Evolutionary conservation across 2,888 invertebrate genomes (phyloP), one percentile per base, ranked within the genome.

Genomic region (Agonum fuliginosum): DNA sequence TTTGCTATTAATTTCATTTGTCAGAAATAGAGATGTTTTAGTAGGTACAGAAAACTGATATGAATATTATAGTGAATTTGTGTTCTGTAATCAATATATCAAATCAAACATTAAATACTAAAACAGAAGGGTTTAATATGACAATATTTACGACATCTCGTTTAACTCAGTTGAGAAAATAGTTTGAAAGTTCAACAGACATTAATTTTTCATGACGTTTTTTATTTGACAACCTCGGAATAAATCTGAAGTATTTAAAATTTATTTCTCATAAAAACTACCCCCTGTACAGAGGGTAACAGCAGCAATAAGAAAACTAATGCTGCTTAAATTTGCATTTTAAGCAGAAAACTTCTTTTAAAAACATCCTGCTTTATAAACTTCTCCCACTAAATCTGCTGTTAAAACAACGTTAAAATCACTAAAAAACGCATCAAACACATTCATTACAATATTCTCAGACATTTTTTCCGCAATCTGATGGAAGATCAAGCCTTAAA

Each of bases 261-360:
- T 62, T 62, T 62, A 62, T 62, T 62, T 62, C 30, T 30, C 30
- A 62, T 62, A 62, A 62, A 58, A 62, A 62, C 19, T 30, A 54
- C 30, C 58, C 30, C 12, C 14, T 30, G 58, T 30, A 54, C 58
- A 17, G 58, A 12, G 30, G 58, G 58, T 30, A 30, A 62, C 58
- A 30, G 58, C 58, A 30, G 58, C 46, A 46, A 46, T 62, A 27
- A 62, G 58, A 30, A 30, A 62, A 62, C 30, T 62, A 62, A 62
- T 30, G 30, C 58, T 62, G 58, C 17, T 62, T 62, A 62, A 62
- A 62, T 62, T 62, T 62, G 34, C 58, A 62, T 62, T 62, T 62
- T 62, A 62, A 62, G 27, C 58, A 62, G 58, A 12, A 17, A 62
- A 62, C 12, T 46, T 46, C 58, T 62, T 62, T 17, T 27, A 62